phyloP scores from a whole-genome alignment of 2,797 vertebrate genomes.

The Notolepis coatsorum region DNA sequence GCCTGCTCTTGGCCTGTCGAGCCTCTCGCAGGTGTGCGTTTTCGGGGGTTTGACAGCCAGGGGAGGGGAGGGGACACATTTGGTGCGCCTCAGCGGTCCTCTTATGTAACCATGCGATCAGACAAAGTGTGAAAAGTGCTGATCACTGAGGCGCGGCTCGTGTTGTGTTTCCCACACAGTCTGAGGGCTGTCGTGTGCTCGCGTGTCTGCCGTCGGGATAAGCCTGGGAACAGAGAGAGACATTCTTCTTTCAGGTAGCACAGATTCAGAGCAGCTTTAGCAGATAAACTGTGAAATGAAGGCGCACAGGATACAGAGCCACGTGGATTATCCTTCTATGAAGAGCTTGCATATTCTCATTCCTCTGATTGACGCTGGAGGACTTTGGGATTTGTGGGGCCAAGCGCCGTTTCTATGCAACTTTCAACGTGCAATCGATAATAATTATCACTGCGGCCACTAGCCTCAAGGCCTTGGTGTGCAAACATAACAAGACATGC shows the following conservation, averaged over 20 bases:
- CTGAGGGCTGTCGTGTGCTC: constrained; percentile 60
- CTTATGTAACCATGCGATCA: constrained; percentile 75
- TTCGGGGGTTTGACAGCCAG: constrained; percentile 4
- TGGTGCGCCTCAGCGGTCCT: constrained; percentile 42
- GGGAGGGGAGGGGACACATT: constrained; percentile 48
- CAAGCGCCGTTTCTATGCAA: constrained; percentile 55
- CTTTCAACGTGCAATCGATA: constrained; percentile 68
- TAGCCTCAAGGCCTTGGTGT: constrained; percentile 78
- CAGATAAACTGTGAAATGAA: constrained; percentile 77
- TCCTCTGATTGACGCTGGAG: constrained; percentile 67
- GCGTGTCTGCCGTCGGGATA: constrained; percentile 69
- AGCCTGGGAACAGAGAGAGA: constrained; percentile 67
- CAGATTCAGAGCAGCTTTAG: constrained; percentile 78
- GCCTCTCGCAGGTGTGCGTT: constrained; percentile 63
- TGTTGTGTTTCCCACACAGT: constrained; percentile 54
- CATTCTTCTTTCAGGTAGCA: constrained; percentile 75
- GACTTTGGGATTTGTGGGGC: constrained; percentile 59
- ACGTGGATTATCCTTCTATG: constrained; percentile 75
- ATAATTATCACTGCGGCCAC: constrained; percentile 72
- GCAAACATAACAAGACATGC: constrained; percentile 81
- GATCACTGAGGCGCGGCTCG: constrained; percentile 48
- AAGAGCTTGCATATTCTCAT: constrained; percentile 51
- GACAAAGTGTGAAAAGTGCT: constrained; percentile 64
- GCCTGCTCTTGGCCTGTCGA: constrained; percentile 64
- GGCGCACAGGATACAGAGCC: constrained; percentile 67